Evolutionary conservation across 1,140 invertebrate species (phyloP), one percentile per base, ranked within the genome.

Genomic region (Drosophila quadrilineata): DNA sequence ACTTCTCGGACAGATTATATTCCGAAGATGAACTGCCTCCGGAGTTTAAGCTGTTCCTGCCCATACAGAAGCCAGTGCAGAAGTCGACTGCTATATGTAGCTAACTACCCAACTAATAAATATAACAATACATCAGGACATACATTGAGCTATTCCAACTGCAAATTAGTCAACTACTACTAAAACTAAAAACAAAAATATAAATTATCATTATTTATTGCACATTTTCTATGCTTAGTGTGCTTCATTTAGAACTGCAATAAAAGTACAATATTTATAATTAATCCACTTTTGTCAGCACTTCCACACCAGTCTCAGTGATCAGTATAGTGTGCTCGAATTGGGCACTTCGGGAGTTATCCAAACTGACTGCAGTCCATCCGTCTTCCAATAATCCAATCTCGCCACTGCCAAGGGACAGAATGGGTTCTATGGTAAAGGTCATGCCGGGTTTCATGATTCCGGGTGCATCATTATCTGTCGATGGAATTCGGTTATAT

Each of bases 1-100:
- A 99, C 88, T 99, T 99, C 90, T 99, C 98, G 5, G 99, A 99
- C 91, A 93, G 98, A 88, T 91, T 99, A 5, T 99, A 99, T 91
- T 97, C 98, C 1, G 99, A 99, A 93, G 99, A 99, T 90, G 99
- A 99, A 91, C 91, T 99, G 66, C 99, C 99, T 14, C 97, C 98
- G 26, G 99, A 99, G 91, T 99, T 99, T 88, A 99, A 99, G 92
- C 91, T 99, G 56, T 99, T 97, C 92, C 93, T 97, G 72, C 97
- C 97, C 0, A 97, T 97, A 79, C 95, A 96, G 86, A 96, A 95
- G 41, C 88, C 88, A 9, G 54, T 71, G 28, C 74, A 76, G 48
- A 86, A 88, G 36, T 57, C 71, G 0, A 87, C 63, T 26, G 77
- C 86, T 2, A 73, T 80, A 14, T 88, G 86, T 29, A 86, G 67